Evolutionary conservation across 2,888 invertebrate genomes (phyloP).

Genomic region (Polymixis lichenea): DNA sequence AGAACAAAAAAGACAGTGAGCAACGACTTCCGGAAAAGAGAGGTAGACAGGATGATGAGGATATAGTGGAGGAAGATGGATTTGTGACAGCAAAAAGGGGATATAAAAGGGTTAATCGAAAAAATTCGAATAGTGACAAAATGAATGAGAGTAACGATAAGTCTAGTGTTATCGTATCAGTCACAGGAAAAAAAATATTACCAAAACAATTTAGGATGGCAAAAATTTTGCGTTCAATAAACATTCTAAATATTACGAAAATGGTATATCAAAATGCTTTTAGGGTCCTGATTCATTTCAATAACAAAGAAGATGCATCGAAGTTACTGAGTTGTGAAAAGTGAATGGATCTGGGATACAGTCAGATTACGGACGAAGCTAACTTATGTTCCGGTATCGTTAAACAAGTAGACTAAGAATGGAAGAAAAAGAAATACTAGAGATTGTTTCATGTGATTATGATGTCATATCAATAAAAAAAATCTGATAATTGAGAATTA

Average conservation of each 20-base stretch:
- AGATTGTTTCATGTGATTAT: not conserved
- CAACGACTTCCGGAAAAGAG: slow-evolving; percentile 17
- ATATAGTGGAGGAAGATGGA: not conserved
- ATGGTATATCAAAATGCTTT: no score
- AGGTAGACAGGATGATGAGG: slow-evolving; percentile 8
- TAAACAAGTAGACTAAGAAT: slow-evolving; percentile 27
- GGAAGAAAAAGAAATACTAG: slow-evolving; percentile 22
- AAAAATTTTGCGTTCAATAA: no score
- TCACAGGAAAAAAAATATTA: no score
- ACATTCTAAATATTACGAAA: no score
- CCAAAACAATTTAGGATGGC: no score
- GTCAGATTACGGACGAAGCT: slow-evolving; percentile 7
- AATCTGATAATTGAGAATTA: slow-evolving; percentile 11
- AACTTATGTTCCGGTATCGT: slow-evolving; percentile 14
- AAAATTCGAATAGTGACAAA: not conserved
- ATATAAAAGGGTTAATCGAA: not conserved
- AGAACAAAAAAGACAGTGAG: not conserved
- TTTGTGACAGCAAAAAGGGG: not conserved
- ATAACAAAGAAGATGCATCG: no score
- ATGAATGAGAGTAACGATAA: not conserved
- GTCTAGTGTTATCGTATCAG: no score
- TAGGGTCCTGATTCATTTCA: no score
- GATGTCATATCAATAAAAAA: slow-evolving; percentile 11
- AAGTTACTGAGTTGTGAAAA: no score
- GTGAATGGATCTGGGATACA: no score